phyloP scores from a whole-genome alignment of 2,797 vertebrate species.

The Helostoma temminkii region DNA sequence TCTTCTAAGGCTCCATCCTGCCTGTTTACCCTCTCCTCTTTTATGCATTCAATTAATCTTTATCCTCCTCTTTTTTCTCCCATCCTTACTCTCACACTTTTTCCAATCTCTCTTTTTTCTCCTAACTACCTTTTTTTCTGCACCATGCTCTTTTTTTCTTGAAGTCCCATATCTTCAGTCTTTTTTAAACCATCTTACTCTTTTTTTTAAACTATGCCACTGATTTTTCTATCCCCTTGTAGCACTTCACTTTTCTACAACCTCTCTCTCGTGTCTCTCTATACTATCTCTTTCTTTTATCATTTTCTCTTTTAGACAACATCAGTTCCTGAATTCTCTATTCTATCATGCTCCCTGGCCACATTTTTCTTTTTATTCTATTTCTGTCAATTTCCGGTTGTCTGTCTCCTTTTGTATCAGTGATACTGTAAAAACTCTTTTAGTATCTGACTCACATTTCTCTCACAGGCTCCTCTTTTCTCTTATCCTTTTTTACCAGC shows the following conservation, averaged over 20 bases:
- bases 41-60: conserved; percentile 75
- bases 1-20: conserved; percentile 71
- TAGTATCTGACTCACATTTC: conserved; percentile 19
- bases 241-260: conserved; percentile 16
- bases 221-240: conserved; percentile 37
- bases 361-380: conserved; percentile 38
- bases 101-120: conserved; percentile 36
- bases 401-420: conserved; percentile 28
- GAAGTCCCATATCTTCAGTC: conserved; percentile 37
- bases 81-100: conserved; percentile 50
- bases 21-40: conserved; percentile 77
- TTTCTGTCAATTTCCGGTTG: conserved; percentile 40
- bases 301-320: conserved; percentile 28
- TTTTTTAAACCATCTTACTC: conserved; percentile 43
- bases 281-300: conserved; percentile 34
- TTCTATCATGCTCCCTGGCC: conserved; percentile 17
- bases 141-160: conserved; percentile 4
- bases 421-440: conserved; percentile 27
- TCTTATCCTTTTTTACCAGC: conserved; percentile 21
- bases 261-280: conserved; percentile 28
- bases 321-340: conserved; percentile 36
- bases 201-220: conserved; percentile 40
- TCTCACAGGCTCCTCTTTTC: conserved; percentile 11
- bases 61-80: conserved; percentile 58
- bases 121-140: conserved; percentile 14